Evolutionary conservation across 2,797 vertebrate species (phyloP).

Genomic region (Acipenser oxyrinchus): DNA sequence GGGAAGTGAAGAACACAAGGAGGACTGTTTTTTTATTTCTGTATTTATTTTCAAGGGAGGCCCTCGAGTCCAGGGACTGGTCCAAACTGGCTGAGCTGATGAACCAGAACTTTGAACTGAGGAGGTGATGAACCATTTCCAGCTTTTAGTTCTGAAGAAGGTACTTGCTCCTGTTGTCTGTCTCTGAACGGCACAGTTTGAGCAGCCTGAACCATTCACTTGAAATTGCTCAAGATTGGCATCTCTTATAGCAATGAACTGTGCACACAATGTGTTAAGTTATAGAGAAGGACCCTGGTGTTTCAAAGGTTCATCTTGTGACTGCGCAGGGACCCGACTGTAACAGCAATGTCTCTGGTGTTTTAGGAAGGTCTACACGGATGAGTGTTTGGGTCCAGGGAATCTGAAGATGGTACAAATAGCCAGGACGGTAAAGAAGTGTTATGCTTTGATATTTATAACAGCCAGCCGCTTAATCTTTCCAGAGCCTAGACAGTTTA

Average conservation of each 20-base stretch:
- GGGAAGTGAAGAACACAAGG: background rate
- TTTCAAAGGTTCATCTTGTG: no score
- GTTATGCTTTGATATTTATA: no score
- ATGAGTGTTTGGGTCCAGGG: slow-evolving; percentile 63
- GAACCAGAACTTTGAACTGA: slow-evolving; percentile 69
- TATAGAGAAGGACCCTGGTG: no score
- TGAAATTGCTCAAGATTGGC: no score
- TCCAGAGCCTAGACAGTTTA: no score
- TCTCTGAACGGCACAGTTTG: no score
- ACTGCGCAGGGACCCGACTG: no score
- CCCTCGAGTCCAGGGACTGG: slow-evolving; percentile 56
- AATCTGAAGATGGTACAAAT: slow-evolving; percentile 69
- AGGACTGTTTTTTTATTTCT: background rate
- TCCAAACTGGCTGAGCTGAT: slow-evolving; percentile 56
- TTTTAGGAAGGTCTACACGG: slow-evolving; percentile 47
- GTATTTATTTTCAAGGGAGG: slow-evolving; percentile 33
- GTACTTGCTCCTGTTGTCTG: background rate
- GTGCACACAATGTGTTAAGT: no score
- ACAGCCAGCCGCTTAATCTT: no score
- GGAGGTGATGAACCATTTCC: slow-evolving; percentile 43
- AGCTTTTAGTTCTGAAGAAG: background rate
- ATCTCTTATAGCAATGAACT: no score
- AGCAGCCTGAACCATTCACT: no score
- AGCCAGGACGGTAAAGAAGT: slow-evolving; percentile 54
- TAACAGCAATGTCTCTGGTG: no score